Conservation (phyloP, 1,140 invertebrate genomes). For the Nomia melanderi region DNA sequence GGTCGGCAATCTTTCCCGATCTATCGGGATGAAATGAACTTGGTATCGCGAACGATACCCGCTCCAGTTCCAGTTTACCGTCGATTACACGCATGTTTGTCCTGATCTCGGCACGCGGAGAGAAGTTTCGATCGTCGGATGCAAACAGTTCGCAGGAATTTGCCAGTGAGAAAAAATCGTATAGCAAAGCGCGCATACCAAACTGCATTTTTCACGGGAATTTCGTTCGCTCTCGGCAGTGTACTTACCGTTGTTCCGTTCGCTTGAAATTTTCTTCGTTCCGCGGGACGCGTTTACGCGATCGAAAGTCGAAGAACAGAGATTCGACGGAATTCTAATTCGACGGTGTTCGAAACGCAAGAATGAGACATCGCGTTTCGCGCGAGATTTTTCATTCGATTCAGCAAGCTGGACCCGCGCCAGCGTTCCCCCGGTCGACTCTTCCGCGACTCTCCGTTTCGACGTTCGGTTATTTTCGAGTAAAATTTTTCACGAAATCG, state of each 20-base stretch:
- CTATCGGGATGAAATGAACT: too few species aligned
- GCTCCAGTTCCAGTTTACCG: neutral
- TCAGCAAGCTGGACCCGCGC: neutral
- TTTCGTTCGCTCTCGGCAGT: too few species aligned
- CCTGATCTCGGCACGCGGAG: too few species aligned
- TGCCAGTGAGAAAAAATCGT: conserved; percentile 32
- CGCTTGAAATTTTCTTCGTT: too few species aligned
- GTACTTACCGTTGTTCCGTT: neutral
- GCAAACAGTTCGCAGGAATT: conserved; percentile 47
- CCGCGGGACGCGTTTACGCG: too few species aligned
- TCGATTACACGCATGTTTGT: neutral
- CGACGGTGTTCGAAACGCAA: too few species aligned
- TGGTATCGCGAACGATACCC: too few species aligned
- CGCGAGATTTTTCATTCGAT: neutral
- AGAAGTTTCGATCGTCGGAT: neutral
- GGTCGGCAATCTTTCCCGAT: too few species aligned
- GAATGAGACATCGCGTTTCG: neutral
- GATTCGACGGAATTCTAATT: too few species aligned
- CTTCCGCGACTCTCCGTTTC: neutral
- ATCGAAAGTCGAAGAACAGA: too few species aligned
- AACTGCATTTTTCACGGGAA: neutral
- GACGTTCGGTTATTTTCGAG: neutral
- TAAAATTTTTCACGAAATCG: neutral
- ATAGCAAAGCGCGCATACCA: conserved; percentile 37
- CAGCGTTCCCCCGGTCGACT: neutral